Evolutionary conservation across 1,140 invertebrate genomes (phyloP).

Genomic region (Theocolax elegans): DNA sequence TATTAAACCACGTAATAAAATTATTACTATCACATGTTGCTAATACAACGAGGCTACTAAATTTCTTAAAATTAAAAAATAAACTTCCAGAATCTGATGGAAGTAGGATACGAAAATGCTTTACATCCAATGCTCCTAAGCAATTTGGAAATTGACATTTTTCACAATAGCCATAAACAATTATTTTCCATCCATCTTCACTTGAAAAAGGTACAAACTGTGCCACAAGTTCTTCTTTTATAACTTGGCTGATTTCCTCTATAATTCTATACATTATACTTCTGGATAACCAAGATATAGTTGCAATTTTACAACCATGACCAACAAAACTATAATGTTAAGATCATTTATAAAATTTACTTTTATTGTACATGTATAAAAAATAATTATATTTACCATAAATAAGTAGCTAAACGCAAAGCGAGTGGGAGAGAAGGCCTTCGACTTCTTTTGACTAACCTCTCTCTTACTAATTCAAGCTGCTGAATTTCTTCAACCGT

Average conservation of each 20-base stretch:
- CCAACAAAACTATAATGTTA: neutral
- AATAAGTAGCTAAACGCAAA: neutral
- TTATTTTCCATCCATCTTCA: conserved; percentile 45
- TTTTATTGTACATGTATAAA: too few species aligned
- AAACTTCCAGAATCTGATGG: conserved; percentile 43
- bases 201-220: conserved; percentile 38
- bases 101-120: conserved; percentile 35
- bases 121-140: conserved; percentile 52
- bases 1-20: neutral
- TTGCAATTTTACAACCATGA: neutral
- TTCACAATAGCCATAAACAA: conserved; percentile 48
- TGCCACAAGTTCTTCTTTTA: conserved; percentile 24
- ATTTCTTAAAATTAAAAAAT: conserved; percentile 49
- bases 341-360: too few species aligned
- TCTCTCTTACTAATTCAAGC: neutral
- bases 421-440: neutral
- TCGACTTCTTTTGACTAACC: neutral
- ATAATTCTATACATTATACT: neutral
- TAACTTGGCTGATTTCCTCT: neutral
- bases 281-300: conserved; percentile 27
- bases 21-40: conserved; percentile 3
- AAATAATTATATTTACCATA: too few species aligned
- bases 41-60: conserved; percentile 44
- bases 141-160: conserved; percentile 63
- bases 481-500: neutral